phyloP scores from a whole-genome alignment of 1,140 invertebrate species.

The Drosophila equinoxialis region DNA sequence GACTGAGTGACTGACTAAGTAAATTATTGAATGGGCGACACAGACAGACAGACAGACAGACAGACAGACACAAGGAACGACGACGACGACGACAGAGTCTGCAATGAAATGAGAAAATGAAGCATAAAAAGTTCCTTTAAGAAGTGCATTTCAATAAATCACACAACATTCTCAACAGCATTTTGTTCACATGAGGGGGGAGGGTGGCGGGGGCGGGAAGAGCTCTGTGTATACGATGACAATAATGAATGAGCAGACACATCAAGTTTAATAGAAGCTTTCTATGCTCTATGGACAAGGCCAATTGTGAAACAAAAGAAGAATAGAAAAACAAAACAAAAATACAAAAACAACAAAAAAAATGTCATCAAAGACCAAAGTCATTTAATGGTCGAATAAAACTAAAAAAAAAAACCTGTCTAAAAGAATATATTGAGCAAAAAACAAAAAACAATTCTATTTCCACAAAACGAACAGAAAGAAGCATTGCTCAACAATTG shows the following conservation, averaged over 20 bases:
- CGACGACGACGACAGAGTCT: slow-evolving; percentile 6
- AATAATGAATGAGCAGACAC: slow-evolving; percentile 57
- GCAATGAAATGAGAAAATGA: slow-evolving; percentile 1
- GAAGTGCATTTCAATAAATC: slow-evolving; percentile 30
- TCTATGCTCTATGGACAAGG: slow-evolving; percentile 33
- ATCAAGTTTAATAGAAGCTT: slow-evolving; percentile 54
- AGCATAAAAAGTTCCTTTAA: slow-evolving; percentile 7
- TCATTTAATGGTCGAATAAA: slow-evolving; percentile 3
- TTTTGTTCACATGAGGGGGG: slow-evolving; percentile 7
- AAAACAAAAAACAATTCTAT: neutral
- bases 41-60: too few relatives aligned
- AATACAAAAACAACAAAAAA: neutral
- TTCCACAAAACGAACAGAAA: too few relatives aligned
- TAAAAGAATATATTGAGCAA: neutral
- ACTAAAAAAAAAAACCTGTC: neutral
- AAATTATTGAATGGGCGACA: slow-evolving; percentile 38
- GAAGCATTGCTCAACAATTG: too few relatives aligned
- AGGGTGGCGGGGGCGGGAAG: neutral
- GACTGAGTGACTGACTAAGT: slow-evolving; percentile 33
- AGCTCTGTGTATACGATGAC: neutral
- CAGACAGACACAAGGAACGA: too few relatives aligned
- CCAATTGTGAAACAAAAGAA: slow-evolving; percentile 22
- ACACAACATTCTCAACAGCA: neutral
- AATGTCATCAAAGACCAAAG: slow-evolving; percentile 17
- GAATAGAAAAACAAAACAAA: neutral